Evolutionary conservation across 1,140 invertebrate genomes (phyloP).

Genomic region (Pectinophora gossypiella): DNA sequence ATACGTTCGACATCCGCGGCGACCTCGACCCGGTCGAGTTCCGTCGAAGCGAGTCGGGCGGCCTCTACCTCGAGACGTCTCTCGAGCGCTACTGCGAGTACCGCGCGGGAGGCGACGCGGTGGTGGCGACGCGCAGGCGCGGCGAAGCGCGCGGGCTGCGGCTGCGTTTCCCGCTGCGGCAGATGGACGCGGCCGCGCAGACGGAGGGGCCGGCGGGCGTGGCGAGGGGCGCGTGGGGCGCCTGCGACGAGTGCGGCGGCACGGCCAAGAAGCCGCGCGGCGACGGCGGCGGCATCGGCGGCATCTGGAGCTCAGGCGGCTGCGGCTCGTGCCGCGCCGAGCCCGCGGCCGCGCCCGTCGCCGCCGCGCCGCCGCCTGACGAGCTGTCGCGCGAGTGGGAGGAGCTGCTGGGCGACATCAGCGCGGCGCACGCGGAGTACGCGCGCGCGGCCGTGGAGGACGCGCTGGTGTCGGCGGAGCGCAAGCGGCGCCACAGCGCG

Average conservation of each 20-base stretch:
- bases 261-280: conserved; percentile 53
- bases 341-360: conserved; percentile 14
- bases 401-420: conserved; percentile 69
- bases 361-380: conserved; percentile 22
- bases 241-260: conserved; percentile 49
- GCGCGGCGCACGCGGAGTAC: conserved; percentile 58
- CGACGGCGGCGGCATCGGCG: conserved; percentile 26
- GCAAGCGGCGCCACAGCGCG: conserved; percentile 64
- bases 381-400: conserved; percentile 67
- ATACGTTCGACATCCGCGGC: conserved; percentile 81
- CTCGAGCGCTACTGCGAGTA: conserved; percentile 74
- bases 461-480: conserved; percentile 32
- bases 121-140: conserved; percentile 59
- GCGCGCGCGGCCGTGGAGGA: conserved; percentile 28
- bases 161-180: conserved; percentile 71
- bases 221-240: conserved; percentile 24
- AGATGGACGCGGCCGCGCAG: conserved; percentile 73
- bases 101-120: conserved; percentile 50
- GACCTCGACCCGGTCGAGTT: conserved; percentile 77
- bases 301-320: conserved; percentile 36
- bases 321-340: conserved; percentile 22
- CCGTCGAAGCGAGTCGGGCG: conserved; percentile 68
- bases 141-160: conserved; percentile 60
- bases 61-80: conserved; percentile 59
- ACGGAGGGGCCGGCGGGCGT: conserved; percentile 47